A percentile compares a stretch with the other conserved stretches of the same genome.
phyloP scores from a whole-genome alignment of 1,140 invertebrate genomes.

The Homarus americanus region DNA sequence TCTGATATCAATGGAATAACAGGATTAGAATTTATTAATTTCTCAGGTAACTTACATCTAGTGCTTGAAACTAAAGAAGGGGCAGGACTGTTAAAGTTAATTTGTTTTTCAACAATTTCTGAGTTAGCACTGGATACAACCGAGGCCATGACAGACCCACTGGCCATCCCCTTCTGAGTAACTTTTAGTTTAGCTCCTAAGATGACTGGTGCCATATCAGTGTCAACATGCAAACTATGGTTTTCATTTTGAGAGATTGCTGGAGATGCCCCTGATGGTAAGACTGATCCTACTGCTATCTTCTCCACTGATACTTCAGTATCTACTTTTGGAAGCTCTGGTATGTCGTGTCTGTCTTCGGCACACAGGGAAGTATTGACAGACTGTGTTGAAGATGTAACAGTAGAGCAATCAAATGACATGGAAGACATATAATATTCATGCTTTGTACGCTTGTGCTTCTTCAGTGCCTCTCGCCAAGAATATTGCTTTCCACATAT shows the following conservation, averaged over 20 bases:
- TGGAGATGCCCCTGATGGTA: not conserved
- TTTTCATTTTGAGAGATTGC: not conserved
- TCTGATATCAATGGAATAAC: not conserved
- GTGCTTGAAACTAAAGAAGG: not conserved
- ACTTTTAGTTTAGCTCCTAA: not conserved
- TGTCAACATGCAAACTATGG: not conserved
- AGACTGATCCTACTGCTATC: not conserved
- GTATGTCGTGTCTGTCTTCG: not conserved
- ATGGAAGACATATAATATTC: not conserved
- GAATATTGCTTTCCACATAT: not conserved
- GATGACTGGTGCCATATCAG: not conserved
- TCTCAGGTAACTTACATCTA: not conserved
- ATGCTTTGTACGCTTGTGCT: conserved; percentile 3
- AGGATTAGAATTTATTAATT: not conserved
- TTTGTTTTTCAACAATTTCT: not conserved
- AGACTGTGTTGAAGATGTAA: not conserved
- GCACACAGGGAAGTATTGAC: not conserved
- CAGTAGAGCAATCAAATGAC: not conserved
- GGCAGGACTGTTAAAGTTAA: not conserved
- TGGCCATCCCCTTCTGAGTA: not conserved
- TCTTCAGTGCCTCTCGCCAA: not conserved
- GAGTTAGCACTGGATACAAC: not conserved
- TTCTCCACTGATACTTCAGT: not conserved
- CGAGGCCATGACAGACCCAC: not conserved
- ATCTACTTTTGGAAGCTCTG: not conserved